phyloP scores from a whole-genome alignment of 2,797 vertebrate genomes.

The Xiphorhynchus erythropygius region DNA sequence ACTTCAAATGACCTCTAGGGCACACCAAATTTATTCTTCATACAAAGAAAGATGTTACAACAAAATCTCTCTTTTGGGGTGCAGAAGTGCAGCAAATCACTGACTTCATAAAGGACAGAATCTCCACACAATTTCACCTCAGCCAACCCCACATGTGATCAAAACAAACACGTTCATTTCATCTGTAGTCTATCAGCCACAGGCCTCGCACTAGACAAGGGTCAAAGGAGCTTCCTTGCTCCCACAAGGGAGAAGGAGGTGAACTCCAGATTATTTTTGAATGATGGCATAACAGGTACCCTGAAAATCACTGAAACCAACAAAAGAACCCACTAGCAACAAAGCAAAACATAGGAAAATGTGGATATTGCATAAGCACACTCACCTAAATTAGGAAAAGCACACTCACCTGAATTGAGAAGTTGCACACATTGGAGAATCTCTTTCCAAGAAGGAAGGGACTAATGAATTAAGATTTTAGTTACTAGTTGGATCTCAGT shows the following conservation, averaged over 20 bases:
- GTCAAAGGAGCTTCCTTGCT: neutral
- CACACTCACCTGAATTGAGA: neutral
- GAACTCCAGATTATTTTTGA: neutral
- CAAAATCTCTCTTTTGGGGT: neutral
- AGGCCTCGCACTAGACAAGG: neutral
- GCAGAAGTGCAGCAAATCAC: neutral
- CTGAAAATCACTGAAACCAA: neutral
- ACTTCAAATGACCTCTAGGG: neutral
- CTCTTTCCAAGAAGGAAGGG: neutral
- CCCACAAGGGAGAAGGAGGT: neutral
- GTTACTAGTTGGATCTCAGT: neutral
- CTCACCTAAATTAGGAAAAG: neutral
- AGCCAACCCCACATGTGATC: fast-evolving
- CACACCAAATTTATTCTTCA: neutral
- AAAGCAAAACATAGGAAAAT: neutral
- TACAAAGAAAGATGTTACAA: neutral
- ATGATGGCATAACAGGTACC: fast-evolving
- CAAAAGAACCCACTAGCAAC: neutral
- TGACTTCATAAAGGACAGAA: neutral
- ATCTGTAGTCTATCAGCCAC: fast-evolving
- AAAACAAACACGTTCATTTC: neutral
- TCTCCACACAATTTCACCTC: neutral
- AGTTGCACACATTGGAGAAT: neutral
- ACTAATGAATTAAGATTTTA: neutral
- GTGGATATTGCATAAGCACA: neutral